phyloP scores from a whole-genome alignment of 1,140 invertebrate species.

The Neodiprion pinetum region DNA sequence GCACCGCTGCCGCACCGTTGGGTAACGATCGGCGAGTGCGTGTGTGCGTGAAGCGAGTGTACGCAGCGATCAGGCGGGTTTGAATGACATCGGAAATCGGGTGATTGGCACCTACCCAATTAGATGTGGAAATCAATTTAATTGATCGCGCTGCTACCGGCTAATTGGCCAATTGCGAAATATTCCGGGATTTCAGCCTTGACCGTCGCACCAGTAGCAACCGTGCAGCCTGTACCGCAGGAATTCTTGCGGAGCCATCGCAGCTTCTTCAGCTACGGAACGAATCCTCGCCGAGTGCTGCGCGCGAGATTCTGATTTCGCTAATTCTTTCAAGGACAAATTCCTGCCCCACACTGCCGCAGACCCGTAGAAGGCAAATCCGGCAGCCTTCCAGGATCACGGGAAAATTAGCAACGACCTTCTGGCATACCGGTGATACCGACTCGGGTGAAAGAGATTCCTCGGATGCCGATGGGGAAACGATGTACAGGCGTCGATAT shows the following conservation, averaged over 20 bases:
- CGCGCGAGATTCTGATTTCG: neutral
- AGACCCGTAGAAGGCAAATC: too few relatives aligned
- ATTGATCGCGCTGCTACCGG: neutral
- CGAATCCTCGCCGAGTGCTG: too few relatives aligned
- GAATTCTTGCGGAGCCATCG: too few relatives aligned
- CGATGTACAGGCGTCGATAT: neutral
- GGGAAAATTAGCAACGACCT: neutral
- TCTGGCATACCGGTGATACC: neutral
- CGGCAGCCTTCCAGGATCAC: neutral
- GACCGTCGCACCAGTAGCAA: neutral
- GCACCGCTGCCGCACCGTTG: too few relatives aligned
- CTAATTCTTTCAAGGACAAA: conserved; percentile 3
- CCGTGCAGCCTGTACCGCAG: too few relatives aligned
- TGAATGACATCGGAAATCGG: conserved; percentile 6
- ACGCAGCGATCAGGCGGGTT: neutral
- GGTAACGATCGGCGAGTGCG: neutral
- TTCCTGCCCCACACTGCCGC: neutral
- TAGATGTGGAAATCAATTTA: conserved; percentile 8
- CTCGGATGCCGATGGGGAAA: neutral
- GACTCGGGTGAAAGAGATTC: neutral
- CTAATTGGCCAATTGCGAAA: conserved; percentile 14
- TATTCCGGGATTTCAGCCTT: neutral
- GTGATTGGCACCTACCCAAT: conserved; percentile 15
- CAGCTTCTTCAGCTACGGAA: too few relatives aligned
- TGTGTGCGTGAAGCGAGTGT: neutral